A percentile compares a stretch with the other conserved stretches of the same genome.
Conservation (phyloP, 2,797 vertebrate genomes). For the Gorsachius magnificus region DNA sequence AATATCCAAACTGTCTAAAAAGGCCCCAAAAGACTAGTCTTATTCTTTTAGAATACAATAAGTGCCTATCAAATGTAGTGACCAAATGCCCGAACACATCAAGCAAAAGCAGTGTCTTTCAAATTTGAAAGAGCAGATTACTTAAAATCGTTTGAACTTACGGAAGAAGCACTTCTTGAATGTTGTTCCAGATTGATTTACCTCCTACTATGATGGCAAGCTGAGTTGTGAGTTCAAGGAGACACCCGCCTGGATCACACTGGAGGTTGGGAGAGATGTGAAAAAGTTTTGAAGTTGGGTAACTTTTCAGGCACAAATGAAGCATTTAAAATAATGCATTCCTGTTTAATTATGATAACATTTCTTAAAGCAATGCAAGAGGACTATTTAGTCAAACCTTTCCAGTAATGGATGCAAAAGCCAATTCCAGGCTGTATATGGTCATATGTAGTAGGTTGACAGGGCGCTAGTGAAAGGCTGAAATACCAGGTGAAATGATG, state of each 20-base stretch:
- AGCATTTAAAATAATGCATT: background rate
- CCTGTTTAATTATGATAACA: background rate
- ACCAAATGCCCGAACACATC: background rate
- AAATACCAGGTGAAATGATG: background rate
- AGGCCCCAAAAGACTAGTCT: background rate
- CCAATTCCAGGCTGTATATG: background rate
- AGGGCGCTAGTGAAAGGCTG: background rate
- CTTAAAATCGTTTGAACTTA: slow-evolving; percentile 73
- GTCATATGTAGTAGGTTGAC: background rate
- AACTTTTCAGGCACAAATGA: background rate
- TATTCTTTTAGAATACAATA: background rate
- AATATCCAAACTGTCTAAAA: background rate
- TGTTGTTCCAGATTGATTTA: slow-evolving; percentile 95
- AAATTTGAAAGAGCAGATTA: background rate
- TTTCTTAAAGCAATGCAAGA: background rate
- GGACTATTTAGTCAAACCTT: background rate
- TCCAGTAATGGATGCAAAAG: background rate
- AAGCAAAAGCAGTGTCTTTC: background rate
- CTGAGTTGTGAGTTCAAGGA: slow-evolving; percentile 92
- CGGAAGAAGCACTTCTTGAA: slow-evolving; percentile 93
- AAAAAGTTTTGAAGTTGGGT: background rate
- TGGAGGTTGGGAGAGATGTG: slow-evolving; percentile 48
- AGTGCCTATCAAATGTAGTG: background rate
- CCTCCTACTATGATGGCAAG: slow-evolving; percentile 93
- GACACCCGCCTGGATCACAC: slow-evolving; percentile 95